Evolutionary conservation across 2,888 invertebrate species (phyloP).

Genomic region (Pherbina coryleti): DNA sequence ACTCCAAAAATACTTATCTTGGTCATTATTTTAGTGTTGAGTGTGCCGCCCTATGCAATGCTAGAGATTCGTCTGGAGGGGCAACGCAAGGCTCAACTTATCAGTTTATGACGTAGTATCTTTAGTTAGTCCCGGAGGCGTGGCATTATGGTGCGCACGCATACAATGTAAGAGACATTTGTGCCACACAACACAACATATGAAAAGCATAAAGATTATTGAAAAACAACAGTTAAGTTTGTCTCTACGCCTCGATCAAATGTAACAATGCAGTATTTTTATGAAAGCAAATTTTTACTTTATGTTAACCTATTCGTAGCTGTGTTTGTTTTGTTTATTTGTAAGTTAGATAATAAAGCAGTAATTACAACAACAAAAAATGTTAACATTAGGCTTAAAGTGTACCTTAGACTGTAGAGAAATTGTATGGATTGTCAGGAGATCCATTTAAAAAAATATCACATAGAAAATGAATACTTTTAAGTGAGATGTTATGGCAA

Average conservation of each 20-base stretch:
- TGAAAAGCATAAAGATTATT: no score
- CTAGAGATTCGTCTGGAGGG: constrained; percentile 67
- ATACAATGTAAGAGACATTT: constrained; percentile 62
- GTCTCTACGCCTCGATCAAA: background rate
- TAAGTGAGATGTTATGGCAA: background rate
- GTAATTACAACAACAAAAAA: background rate
- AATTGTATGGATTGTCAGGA: background rate
- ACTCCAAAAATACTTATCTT: constrained; percentile 67
- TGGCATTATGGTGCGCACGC: constrained; percentile 61
- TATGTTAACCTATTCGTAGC: background rate
- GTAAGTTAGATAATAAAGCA: background rate
- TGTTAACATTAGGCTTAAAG: constrained; percentile 26
- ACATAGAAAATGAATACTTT: background rate
- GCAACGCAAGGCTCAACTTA: constrained; percentile 66
- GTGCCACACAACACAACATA: background rate
- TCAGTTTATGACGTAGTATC: constrained; percentile 68
- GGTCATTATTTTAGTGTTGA: constrained; percentile 66
- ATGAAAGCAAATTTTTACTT: constrained; percentile 13
- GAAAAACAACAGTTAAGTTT: background rate
- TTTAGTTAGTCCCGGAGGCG: constrained; percentile 66
- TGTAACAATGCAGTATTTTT: constrained; percentile 33
- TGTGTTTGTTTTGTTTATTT: background rate
- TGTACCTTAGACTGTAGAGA: constrained; percentile 12
- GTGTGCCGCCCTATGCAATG: constrained; percentile 68
- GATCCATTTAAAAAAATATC: background rate